These are phyloP conservation scores for Saxidomus purpurata DNA, from an alignment of 1,140 invertebrate species.

Conservation along the genomic window DNA sequence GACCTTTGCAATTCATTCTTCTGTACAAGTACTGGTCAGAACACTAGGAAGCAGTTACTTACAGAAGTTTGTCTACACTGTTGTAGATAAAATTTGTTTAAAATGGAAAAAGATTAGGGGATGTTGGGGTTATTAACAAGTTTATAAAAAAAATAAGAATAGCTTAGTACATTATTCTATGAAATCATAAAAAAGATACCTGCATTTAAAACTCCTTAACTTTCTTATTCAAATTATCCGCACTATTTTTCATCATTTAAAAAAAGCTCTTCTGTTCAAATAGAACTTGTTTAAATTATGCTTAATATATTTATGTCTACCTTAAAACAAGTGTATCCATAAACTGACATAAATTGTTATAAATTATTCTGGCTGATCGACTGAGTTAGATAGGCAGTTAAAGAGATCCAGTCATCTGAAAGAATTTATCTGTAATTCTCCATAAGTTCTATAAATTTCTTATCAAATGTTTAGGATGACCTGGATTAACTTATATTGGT, in stretches of 20 bases:
- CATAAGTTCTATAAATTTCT: neutral
- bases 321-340: conserved; percentile 2
- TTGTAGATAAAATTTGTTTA: too few relatives aligned
- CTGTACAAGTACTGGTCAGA: too few relatives aligned
- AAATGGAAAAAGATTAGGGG: too few relatives aligned
- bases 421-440: neutral
- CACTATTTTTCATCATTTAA: neutral
- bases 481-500: neutral
- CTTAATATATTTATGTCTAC: conserved; percentile 7
- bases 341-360: conserved; percentile 17
- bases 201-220: too few relatives aligned
- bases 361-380: neutral
- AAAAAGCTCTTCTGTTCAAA: neutral
- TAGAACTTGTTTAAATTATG: neutral
- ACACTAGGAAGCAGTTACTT: too few relatives aligned
- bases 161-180: too few relatives aligned
- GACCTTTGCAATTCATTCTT: too few relatives aligned
- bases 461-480: neutral
- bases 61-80: too few relatives aligned
- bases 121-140: too few relatives aligned
- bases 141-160: too few relatives aligned
- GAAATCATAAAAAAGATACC: too few relatives aligned
- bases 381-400: neutral
- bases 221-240: too few relatives aligned
- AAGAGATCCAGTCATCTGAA: conserved; percentile 13